Percentiles rank a stretch among this genome's conserved stretches.
Evolutionary conservation across 2,797 vertebrate species (phyloP).

Genomic region (Echeneis naucrates): DNA sequence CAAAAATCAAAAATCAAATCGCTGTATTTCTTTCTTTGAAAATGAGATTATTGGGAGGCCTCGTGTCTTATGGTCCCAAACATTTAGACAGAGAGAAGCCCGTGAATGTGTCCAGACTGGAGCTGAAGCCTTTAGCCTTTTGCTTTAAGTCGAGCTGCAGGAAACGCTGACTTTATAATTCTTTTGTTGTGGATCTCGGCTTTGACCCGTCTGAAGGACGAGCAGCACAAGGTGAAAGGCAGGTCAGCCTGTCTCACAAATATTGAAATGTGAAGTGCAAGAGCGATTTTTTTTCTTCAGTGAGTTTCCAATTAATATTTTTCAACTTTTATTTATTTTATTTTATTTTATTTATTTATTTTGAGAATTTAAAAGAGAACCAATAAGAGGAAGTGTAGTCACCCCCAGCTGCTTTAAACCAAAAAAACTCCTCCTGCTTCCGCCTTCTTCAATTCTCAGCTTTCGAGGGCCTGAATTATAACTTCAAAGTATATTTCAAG

Average conservation of each 20-base stretch:
- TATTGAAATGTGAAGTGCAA: conserved; percentile 86
- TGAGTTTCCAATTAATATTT: conserved; percentile 15
- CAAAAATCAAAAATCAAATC: background rate
- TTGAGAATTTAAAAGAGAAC: background rate
- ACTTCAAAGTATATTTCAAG: background rate
- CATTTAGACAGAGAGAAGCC: no score
- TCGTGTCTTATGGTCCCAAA: background rate
- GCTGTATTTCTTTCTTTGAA: fast-evolving
- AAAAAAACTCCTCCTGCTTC: background rate
- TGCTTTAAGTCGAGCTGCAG: conserved; percentile 51
- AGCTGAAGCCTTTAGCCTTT: conserved; percentile 32
- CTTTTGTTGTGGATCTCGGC: conserved; percentile 94
- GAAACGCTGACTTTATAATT: conserved; percentile 92
- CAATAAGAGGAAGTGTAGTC: background rate
- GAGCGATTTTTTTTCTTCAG: background rate
- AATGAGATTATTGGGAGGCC: conserved; percentile 24
- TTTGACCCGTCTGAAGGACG: conserved; percentile 97
- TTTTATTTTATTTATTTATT: no score
- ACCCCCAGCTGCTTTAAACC: background rate
- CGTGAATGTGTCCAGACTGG: no score
- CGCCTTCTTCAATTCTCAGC: background rate
- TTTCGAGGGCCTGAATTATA: background rate
- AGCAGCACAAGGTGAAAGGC: conserved; percentile 94
- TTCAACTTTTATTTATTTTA: no score
- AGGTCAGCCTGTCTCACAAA: conserved; percentile 97